phyloP scores from a whole-genome alignment of 1,140 invertebrate species.

The Palaemon carinicauda region DNA sequence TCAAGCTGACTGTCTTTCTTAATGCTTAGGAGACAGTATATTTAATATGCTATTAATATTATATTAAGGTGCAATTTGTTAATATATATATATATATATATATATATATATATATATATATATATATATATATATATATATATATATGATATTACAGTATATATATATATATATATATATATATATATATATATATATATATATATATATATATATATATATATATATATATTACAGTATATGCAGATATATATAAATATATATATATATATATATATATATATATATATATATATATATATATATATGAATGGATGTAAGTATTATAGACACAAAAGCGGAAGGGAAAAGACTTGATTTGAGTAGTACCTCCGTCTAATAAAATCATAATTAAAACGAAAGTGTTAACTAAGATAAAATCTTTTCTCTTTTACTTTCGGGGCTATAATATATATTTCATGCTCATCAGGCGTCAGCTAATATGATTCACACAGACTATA shows the following conservation, averaged over 20 bases:
- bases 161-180: not conserved
- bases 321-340: not conserved
- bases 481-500: too few relatives aligned
- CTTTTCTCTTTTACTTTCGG: too few relatives aligned
- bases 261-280: not conserved
- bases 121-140: not conserved
- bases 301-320: not conserved
- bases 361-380: too few relatives aligned
- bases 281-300: not conserved
- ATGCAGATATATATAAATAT: not conserved
- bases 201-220: conserved; percentile 2
- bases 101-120: not conserved
- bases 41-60: too few relatives aligned
- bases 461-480: too few relatives aligned
- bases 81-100: not conserved
- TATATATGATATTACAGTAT: not conserved
- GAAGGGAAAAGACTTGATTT: too few relatives aligned
- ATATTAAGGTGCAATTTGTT: too few relatives aligned
- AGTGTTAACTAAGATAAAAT: too few relatives aligned
- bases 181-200: not conserved
- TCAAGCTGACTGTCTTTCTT: conserved; percentile 67
- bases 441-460: too few relatives aligned
- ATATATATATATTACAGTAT: not conserved
- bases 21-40: conserved; percentile 57
- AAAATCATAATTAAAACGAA: too few relatives aligned